Base-by-base conservation (phyloP, 1,140 invertebrate species). In the Heliconius eleuchia region DNA sequence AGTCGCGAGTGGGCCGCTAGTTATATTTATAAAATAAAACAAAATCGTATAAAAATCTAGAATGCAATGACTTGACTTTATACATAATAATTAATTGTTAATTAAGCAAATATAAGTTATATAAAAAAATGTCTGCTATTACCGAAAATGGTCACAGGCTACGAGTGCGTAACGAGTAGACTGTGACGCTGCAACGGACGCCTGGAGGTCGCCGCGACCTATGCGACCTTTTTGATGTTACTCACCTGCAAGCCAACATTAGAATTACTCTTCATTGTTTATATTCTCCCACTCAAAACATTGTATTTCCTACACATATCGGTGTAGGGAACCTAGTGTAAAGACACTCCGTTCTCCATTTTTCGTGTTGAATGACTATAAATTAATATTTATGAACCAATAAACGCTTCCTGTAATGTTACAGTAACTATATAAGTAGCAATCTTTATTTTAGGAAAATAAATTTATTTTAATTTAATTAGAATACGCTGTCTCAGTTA, bases 151-250 rank as follows among this genome's bases (percentile, higher is more conserved):
- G 27, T 66, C 46, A 71, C 9, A 72, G 46, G 66, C 42, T 77
- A 77, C 18, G 57, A 60, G 30, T 76, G 71, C 46, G 74, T 78
- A 79, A 50, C 76, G 18, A 76, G 70, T 74, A 79, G 74, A 77
- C 74, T 80, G 78, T 82, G 78, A 79, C 77, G 79, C 72, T 60
- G 39, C 50, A 75, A 77, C 79, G 83, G 81, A 52, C 79, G 81
- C 79, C 72, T 77, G 82, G 66, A 84, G 83, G 83, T 79, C 83
- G 81, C 27, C 57, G 8, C 66, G 83, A 78, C 83, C 79, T 73
- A 52, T 66, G 46, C 77, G 83, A 84, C 81, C 83, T 82, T 76
- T 79, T 70, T 34, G 60, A 81, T 81, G 81, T 79, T 80, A 81
- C 79, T 82, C 83, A 80, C 78, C 78, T 71, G 74, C 27, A 34